These are phyloP conservation scores for Cichladusa arquata DNA, from an alignment of 2,113 vertebrate species.

Conservation along the genomic window DNA sequence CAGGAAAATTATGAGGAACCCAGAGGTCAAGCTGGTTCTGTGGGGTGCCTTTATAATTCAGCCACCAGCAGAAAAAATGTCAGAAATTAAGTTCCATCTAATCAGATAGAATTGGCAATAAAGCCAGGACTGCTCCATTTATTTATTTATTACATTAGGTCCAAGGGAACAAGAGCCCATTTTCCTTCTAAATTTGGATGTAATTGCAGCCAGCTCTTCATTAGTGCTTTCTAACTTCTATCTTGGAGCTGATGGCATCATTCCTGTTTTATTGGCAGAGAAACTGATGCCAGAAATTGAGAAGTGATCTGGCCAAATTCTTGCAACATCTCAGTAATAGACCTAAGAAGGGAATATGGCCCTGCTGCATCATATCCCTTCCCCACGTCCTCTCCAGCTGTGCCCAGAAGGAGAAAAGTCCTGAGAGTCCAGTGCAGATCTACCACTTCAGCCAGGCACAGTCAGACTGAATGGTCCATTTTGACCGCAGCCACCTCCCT, in stretches of 20 bases:
- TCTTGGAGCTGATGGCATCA: neutral
- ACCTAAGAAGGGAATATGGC: neutral
- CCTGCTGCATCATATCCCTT: neutral
- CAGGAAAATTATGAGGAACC: slow-evolving; percentile 12
- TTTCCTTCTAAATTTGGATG: slow-evolving; percentile 39
- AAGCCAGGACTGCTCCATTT: neutral
- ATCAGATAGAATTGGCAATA: slow-evolving; percentile 36
- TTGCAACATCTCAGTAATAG: neutral
- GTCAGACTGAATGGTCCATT: neutral
- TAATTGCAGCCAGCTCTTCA: slow-evolving; percentile 36
- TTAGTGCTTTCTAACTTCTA: slow-evolving; percentile 23
- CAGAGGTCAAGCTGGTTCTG: slow-evolving; percentile 40
- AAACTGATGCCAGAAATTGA: neutral
- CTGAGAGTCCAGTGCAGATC: neutral
- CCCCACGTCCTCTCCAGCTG: rapidly evolving
- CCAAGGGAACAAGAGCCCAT: slow-evolving; percentile 32
- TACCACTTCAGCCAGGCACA: neutral
- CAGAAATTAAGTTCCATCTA: slow-evolving; percentile 30
- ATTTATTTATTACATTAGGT: slow-evolving; percentile 55
- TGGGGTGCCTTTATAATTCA: neutral
- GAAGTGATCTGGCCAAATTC: neutral
- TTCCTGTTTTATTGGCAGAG: neutral
- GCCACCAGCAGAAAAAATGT: slow-evolving; percentile 21
- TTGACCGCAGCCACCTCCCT: neutral
- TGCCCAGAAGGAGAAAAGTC: neutral